These are phyloP conservation scores for Schizaphis graminum DNA, from an alignment of 2,888 invertebrate genomes.

Conservation along the genomic window DNA sequence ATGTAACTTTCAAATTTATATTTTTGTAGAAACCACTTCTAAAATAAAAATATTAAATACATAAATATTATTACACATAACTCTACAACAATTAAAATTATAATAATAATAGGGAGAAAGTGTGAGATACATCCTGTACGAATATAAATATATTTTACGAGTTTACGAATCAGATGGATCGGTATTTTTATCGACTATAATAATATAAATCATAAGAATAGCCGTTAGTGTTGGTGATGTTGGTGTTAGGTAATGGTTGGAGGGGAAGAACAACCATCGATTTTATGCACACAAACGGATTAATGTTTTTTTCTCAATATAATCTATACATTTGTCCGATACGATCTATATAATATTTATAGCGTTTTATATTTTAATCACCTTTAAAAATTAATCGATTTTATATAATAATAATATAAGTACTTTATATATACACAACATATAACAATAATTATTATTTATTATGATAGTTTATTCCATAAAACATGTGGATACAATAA, in stretches of 20 bases:
- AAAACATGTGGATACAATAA: not conserved
- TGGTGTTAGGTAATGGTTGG: not conserved
- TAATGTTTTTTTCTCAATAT: constrained; percentile 13
- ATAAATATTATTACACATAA: not conserved
- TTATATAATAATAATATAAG: not conserved
- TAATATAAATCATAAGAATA: constrained; percentile 19
- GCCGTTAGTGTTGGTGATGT: not conserved
- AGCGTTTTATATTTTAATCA: not conserved
- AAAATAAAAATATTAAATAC: not conserved
- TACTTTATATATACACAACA: not conserved
- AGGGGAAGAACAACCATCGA: not conserved
- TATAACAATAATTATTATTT: not conserved
- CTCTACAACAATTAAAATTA: not conserved
- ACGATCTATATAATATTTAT: constrained; percentile 9
- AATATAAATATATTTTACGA: constrained; percentile 1
- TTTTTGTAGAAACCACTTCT: not conserved
- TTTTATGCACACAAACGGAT: not conserved
- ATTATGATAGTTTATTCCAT: not conserved
- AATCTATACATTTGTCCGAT: not conserved
- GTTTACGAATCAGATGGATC: not conserved
- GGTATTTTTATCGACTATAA: constrained; percentile 14
- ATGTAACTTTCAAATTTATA: not conserved
- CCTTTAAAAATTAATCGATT: constrained; percentile 8
- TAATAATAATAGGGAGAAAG: not conserved
- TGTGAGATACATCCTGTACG: not conserved